A percentile compares a stretch with the other conserved stretches of the same genome.
Conservation (phyloP, 1,140 invertebrate species). For the Apolygus lucorum region DNA sequence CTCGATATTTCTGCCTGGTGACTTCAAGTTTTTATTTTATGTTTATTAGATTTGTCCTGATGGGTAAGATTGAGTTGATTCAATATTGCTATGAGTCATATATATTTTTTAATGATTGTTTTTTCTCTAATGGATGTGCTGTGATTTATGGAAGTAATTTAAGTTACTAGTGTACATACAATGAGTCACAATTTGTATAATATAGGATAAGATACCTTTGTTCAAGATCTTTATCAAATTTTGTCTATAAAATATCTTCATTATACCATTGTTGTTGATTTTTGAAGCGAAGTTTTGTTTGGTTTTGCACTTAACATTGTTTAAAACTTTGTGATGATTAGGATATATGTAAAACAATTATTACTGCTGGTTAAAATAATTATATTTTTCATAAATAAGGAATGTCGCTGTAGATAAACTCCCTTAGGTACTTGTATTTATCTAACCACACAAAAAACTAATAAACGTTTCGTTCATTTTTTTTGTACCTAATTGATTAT, state of each 20-base stretch:
- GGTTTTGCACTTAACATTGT: neutral
- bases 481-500: no score
- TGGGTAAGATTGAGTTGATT: no score
- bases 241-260: neutral
- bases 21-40: no score
- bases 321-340: neutral
- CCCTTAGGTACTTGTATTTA: neutral
- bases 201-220: neutral
- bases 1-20: no score
- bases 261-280: neutral
- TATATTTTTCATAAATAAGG: slow-evolving; percentile 14
- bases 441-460: neutral
- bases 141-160: slow-evolving; percentile 7
- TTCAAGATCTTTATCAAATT: neutral
- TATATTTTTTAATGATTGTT: neutral
- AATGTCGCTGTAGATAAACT: slow-evolving; percentile 10
- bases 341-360: neutral
- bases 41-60: no score
- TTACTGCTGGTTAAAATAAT: slow-evolving; percentile 11
- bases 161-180: slow-evolving; percentile 5
- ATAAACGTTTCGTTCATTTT: slow-evolving; percentile 1
- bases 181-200: slow-evolving; percentile 11
- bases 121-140: slow-evolving; percentile 7
- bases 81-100: no score
- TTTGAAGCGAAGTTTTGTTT: neutral